A percentile compares a stretch with the other conserved stretches of the same genome.
These are phyloP conservation scores for Anoplolepis gracilipes DNA, from an alignment of 1,140 invertebrate genomes.

Conservation along the genomic window DNA sequence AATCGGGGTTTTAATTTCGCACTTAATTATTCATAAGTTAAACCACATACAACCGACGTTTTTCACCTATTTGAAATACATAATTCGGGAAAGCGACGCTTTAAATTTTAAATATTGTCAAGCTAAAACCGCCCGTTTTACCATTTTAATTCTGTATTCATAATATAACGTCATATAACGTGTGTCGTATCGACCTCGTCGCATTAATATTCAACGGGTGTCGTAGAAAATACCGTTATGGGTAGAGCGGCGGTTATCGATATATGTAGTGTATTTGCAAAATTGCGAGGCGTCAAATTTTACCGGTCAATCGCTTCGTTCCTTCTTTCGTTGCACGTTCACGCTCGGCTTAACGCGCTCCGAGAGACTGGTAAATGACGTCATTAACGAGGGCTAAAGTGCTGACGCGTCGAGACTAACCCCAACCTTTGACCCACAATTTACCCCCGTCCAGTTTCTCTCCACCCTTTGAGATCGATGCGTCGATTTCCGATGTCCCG, in stretches of 20 bases:
- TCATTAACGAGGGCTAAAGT: constrained; percentile 80
- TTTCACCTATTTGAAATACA: constrained; percentile 56
- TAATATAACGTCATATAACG: constrained; percentile 61
- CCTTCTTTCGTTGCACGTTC: constrained; percentile 41
- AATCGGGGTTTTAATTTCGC: constrained; percentile 68
- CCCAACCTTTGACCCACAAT: constrained; percentile 73
- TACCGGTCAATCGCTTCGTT: constrained; percentile 33
- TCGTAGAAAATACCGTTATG: constrained; percentile 50
- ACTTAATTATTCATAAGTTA: constrained; percentile 69
- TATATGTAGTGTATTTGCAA: neutral
- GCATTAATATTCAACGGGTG: constrained; percentile 58
- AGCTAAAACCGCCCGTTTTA: constrained; percentile 55
- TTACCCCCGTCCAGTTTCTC: constrained; percentile 65
- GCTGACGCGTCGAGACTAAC: constrained; percentile 79
- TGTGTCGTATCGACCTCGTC: constrained; percentile 53
- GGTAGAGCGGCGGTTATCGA: constrained; percentile 2
- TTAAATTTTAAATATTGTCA: constrained; percentile 67
- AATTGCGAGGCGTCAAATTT: constrained; percentile 33
- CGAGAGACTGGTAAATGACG: constrained; percentile 79
- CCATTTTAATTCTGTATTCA: constrained; percentile 61
- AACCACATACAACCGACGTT: constrained; percentile 42
- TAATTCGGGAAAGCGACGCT: constrained; percentile 46
- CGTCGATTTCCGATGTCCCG: constrained; percentile 77
- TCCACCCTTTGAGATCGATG: constrained; percentile 76
- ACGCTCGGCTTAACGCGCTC: constrained; percentile 44